Percentiles rank a stretch among this genome's conserved stretches.
phyloP scores from a whole-genome alignment of 2,888 invertebrate genomes.

The Cynaeus angustus region DNA sequence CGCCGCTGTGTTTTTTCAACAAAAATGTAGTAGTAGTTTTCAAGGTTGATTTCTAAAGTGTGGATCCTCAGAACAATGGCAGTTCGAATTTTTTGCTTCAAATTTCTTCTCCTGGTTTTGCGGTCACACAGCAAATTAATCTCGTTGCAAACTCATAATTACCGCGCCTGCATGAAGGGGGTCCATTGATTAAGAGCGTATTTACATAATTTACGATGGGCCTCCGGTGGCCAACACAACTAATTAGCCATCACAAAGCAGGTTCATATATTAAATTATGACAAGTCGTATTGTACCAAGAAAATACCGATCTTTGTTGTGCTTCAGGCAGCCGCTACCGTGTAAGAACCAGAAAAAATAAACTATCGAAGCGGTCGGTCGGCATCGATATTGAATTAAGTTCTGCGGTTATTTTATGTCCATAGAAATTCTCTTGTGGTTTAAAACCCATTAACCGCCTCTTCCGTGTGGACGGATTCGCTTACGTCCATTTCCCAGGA shows the following conservation, averaged over 20 bases:
- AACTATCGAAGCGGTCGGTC: slow-evolving; percentile 36
- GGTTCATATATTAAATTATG: slow-evolving; percentile 48
- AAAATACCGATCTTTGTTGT: slow-evolving; percentile 40
- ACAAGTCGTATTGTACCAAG: slow-evolving; percentile 47
- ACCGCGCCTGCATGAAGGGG: slow-evolving; percentile 8
- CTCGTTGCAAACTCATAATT: not conserved
- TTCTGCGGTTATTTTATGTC: slow-evolving; percentile 43
- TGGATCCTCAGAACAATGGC: too few relatives aligned
- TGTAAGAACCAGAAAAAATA: slow-evolving; percentile 27
- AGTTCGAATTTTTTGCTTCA: too few relatives aligned
- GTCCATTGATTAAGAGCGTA: slow-evolving; percentile 18
- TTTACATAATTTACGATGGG: slow-evolving; percentile 42
- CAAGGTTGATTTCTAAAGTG: too few relatives aligned
- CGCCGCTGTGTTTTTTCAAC: too few relatives aligned
- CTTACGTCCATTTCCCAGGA: not conserved
- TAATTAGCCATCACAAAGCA: slow-evolving; percentile 45
- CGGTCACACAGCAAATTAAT: too few relatives aligned
- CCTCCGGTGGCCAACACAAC: slow-evolving; percentile 37
- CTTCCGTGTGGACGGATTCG: slow-evolving; percentile 21
- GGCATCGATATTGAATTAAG: slow-evolving; percentile 44
- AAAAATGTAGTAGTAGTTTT: too few relatives aligned
- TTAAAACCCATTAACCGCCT: slow-evolving; percentile 26
- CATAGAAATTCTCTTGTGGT: slow-evolving; percentile 36
- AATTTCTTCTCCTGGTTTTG: too few relatives aligned
- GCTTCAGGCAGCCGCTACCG: slow-evolving; percentile 44